Conservation (phyloP, 2,888 invertebrate genomes). For the Metallyticus violacea region DNA sequence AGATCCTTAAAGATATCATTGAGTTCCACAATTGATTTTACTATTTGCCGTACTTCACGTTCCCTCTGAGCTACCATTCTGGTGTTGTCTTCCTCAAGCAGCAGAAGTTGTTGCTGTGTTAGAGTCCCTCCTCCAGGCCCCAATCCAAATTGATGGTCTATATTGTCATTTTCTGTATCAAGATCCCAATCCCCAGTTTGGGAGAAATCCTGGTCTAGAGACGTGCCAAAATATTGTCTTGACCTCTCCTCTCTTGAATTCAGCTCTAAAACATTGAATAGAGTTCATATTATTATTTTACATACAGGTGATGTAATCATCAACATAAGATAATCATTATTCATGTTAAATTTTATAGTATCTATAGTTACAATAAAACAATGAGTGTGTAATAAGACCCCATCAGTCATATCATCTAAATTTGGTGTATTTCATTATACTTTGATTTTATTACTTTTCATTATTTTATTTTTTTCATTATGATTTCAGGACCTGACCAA, state of each 20-base stretch:
- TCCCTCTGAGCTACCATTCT: conserved; percentile 69
- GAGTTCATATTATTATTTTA: conserved; percentile 18
- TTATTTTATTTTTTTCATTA: no score
- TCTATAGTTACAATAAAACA: no score
- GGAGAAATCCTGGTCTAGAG: conserved; percentile 38
- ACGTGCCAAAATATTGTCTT: conserved; percentile 79
- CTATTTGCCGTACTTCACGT: conserved; percentile 87
- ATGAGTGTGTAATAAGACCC: no score
- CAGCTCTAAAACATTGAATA: conserved; percentile 55
- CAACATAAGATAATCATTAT: no score
- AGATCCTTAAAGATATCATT: conserved; percentile 88
- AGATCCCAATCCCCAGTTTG: conserved; percentile 40
- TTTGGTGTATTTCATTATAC: no score
- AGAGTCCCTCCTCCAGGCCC: conserved; percentile 30
- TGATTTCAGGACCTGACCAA: no score
- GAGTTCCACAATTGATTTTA: conserved; percentile 88
- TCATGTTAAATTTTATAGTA: no score
- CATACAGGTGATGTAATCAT: no score
- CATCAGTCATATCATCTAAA: no score
- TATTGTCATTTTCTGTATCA: conserved; percentile 44
- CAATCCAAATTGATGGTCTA: conserved; percentile 53
- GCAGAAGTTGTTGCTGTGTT: conserved; percentile 72
- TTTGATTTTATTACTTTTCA: no score
- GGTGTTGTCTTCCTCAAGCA: conserved; percentile 81
- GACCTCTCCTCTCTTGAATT: conserved; percentile 89